A percentile compares a stretch with the other conserved stretches of the same genome.
Evolutionary conservation across 1,140 invertebrate species (phyloP).

Genomic region (Glomeris maerens): DNA sequence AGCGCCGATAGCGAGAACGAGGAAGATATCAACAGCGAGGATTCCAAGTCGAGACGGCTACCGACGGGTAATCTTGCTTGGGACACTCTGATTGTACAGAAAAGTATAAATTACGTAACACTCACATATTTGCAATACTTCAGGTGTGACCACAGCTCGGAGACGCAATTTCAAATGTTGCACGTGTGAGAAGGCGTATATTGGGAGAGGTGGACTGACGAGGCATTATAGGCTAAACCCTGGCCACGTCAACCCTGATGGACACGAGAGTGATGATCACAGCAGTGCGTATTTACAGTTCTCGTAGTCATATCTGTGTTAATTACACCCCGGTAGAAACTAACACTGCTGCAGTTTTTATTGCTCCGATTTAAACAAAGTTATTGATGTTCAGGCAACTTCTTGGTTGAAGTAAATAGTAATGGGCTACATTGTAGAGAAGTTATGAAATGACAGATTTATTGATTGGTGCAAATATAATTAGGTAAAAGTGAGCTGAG

Average conservation of each 20-base stretch:
- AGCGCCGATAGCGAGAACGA: conserved; percentile 35
- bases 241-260: conserved; percentile 39
- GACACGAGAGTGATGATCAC: conserved; percentile 13
- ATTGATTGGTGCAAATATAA: no score
- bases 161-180: conserved; percentile 27
- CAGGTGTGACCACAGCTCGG: no score
- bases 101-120: no score
- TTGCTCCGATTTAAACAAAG: conserved; percentile 13
- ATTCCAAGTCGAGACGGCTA: no score
- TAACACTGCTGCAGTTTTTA: neutral
- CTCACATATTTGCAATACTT: no score
- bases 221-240: conserved; percentile 48
- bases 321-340: neutral
- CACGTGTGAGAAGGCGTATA: conserved; percentile 32
- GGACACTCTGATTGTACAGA: no score
- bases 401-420: no score
- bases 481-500: no score
- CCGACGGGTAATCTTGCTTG: no score
- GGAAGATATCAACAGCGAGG: conserved; percentile 24
- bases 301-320: neutral
- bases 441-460: no score
- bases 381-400: no score
- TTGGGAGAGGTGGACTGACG: conserved; percentile 31
- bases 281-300: neutral
- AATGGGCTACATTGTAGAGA: no score